These are phyloP conservation scores for Apolygus lucorum DNA, from an alignment of 1,140 invertebrate species.

Conservation along the genomic window DNA sequence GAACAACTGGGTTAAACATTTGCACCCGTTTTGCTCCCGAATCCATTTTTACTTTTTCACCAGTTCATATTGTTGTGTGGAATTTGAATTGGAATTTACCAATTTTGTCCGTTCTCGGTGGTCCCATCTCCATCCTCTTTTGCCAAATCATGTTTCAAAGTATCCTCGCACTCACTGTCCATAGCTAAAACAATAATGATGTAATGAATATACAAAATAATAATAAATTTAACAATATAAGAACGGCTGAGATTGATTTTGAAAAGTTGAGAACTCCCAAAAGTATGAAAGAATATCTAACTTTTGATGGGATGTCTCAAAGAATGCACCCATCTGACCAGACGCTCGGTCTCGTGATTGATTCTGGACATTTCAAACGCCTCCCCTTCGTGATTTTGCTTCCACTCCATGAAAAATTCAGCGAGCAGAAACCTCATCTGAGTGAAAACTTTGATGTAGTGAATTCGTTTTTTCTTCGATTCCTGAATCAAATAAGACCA, in stretches of 20 bases:
- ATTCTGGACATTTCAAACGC: not conserved
- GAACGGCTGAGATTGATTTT: too few relatives aligned
- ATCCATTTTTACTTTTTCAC: too few relatives aligned
- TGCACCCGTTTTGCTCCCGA: too few relatives aligned
- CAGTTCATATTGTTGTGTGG: too few relatives aligned
- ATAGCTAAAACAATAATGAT: too few relatives aligned
- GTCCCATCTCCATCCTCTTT: too few relatives aligned
- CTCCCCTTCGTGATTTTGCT: not conserved
- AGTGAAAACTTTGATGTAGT: not conserved
- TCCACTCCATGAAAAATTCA: not conserved
- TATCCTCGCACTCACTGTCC: too few relatives aligned
- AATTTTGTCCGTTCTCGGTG: too few relatives aligned
- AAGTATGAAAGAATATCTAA: not conserved
- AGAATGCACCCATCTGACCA: not conserved
- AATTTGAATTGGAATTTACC: too few relatives aligned
- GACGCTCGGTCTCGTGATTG: not conserved
- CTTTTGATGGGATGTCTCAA: not conserved
- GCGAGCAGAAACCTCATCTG: not conserved
- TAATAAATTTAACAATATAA: not conserved
- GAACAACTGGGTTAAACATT: too few relatives aligned
- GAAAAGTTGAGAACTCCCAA: not conserved
- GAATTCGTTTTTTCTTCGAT: not conserved
- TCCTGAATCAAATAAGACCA: not conserved
- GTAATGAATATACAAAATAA: too few relatives aligned
- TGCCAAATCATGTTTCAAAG: too few relatives aligned